Conservation (phyloP, 2,797 vertebrate genomes). For the Antrozous pallidus region DNA sequence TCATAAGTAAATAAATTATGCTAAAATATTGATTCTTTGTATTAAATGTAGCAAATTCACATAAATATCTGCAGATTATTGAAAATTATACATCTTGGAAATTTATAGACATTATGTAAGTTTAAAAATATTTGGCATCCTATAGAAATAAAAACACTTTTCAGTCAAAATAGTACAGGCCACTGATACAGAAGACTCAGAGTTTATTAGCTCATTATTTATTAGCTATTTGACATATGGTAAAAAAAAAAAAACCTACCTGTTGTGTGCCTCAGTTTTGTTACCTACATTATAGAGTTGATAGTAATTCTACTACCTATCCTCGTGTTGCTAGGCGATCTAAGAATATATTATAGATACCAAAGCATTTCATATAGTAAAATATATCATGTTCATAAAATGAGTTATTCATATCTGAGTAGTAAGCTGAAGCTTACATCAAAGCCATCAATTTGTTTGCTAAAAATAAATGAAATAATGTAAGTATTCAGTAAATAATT, state of each 20-base stretch:
- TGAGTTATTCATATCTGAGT: not conserved
- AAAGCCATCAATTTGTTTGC: not conserved
- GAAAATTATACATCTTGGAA: not conserved
- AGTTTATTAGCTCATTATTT: not conserved
- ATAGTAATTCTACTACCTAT: not conserved
- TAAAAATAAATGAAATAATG: not conserved
- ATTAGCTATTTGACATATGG: not conserved
- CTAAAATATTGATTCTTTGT: not conserved
- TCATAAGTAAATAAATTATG: not conserved
- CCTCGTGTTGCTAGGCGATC: not conserved
- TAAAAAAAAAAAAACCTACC: not conserved
- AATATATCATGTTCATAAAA: not conserved
- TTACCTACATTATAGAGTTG: not conserved
- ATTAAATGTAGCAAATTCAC: not conserved
- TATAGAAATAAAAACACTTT: not conserved
- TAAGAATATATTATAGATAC: not conserved
- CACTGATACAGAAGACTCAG: not conserved
- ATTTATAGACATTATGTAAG: not conserved
- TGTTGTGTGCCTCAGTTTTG: not conserved
- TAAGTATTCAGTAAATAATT: not conserved
- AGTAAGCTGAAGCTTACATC: not conserved
- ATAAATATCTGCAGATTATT: not conserved
- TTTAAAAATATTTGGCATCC: not conserved
- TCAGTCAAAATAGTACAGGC: not conserved
- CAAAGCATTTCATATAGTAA: not conserved